A percentile compares a stretch with the other conserved stretches of the same genome.
Evolutionary conservation across 2,888 invertebrate species (phyloP).

Genomic region (Drosophila subquinaria): DNA sequence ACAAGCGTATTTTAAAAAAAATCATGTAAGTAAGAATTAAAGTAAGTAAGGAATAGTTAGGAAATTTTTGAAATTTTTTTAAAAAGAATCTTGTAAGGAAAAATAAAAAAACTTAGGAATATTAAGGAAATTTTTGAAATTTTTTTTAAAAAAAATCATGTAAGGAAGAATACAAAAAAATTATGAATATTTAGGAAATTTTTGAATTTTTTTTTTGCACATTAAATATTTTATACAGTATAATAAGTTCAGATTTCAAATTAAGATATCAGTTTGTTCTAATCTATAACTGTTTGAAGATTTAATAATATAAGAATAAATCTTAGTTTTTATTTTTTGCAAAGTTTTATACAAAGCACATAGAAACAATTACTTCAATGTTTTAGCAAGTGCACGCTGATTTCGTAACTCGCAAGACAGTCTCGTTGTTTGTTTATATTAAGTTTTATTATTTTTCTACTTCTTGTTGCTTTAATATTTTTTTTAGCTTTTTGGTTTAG

Average conservation of each 20-base stretch:
- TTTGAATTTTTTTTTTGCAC: too few species aligned
- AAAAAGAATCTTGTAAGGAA: background rate
- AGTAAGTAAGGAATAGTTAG: background rate
- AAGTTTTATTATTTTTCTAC: constrained; percentile 10
- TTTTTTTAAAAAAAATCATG: too few species aligned
- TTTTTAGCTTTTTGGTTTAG: background rate
- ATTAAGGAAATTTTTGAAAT: background rate
- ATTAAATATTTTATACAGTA: too few species aligned
- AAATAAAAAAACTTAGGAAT: background rate
- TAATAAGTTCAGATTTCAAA: too few species aligned
- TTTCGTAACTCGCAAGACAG: constrained; percentile 32
- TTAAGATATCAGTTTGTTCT: too few species aligned
- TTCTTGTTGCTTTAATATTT: background rate
- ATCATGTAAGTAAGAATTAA: background rate
- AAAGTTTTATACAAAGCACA: background rate
- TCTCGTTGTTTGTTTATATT: constrained; percentile 43
- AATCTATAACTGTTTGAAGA: background rate
- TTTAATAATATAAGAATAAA: background rate
- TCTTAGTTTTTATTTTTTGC: background rate
- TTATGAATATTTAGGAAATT: background rate
- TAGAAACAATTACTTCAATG: constrained; percentile 40
- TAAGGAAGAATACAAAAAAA: background rate
- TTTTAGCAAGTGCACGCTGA: constrained; percentile 14
- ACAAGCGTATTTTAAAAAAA: background rate
- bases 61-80: fast-evolving